phyloP scores from a whole-genome alignment of 2,888 invertebrate genomes.

The Dexiosoma caninum region DNA sequence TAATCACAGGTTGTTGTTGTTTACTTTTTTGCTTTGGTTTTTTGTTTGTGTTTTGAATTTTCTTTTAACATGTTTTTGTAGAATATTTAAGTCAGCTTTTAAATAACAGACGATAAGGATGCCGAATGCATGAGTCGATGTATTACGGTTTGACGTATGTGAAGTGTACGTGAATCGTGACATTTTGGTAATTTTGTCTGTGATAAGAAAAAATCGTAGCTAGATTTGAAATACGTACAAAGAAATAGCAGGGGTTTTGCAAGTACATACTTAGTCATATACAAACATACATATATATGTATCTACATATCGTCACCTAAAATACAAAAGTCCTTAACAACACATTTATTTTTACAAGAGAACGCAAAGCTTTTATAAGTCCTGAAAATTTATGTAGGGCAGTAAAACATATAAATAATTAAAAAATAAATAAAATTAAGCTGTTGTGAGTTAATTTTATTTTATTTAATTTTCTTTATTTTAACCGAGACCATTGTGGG shows the following conservation, averaged over 20 bases:
- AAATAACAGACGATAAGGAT: constrained; percentile 1
- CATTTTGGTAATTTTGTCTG: constrained; percentile 31
- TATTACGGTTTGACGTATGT: not conserved
- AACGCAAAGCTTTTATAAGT: no score
- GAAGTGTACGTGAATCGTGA: constrained; percentile 9
- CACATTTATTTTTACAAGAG: no score
- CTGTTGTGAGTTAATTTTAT: no score
- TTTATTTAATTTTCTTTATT: no score
- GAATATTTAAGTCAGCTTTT: not conserved
- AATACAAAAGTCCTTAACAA: no score
- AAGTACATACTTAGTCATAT: not conserved
- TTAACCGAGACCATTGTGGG: no score
- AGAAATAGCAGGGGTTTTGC: not conserved
- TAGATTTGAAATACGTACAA: not conserved
- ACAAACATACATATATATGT: no score
- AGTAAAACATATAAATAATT: no score
- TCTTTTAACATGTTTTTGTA: not conserved
- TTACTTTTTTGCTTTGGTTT: not conserved
- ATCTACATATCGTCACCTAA: no score
- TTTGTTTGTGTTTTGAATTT: not conserved
- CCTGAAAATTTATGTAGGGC: no score
- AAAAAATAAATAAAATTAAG: no score
- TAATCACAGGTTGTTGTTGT: constrained; percentile 18
- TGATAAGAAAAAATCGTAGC: constrained; percentile 18
- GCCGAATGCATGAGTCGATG: not conserved